phyloP scores from a whole-genome alignment of 2,113 vertebrate species.

The Caretta caretta region DNA sequence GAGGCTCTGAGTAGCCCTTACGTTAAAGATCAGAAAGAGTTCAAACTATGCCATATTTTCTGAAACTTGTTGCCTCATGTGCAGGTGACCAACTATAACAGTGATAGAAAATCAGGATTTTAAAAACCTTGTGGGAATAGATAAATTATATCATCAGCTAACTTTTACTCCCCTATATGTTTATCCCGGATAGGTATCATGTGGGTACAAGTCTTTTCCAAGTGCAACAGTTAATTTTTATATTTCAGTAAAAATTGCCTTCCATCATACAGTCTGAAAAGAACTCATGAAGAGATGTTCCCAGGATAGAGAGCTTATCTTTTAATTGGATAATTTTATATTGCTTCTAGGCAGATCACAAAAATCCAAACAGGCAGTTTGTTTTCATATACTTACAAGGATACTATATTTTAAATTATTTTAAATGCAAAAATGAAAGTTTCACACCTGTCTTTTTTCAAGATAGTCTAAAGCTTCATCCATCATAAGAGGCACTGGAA shows the following conservation, averaged over 20 bases:
- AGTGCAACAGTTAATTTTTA: background rate
- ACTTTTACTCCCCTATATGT: background rate
- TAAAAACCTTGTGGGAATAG: conserved; percentile 1
- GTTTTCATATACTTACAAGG: background rate
- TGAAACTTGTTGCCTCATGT: background rate
- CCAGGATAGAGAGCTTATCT: background rate
- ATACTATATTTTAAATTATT: background rate
- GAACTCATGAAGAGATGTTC: background rate
- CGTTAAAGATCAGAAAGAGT: background rate
- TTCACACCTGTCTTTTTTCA: conserved; percentile 91
- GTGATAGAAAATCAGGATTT: background rate
- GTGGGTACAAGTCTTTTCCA: background rate
- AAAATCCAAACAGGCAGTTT: background rate
- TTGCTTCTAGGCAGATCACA: background rate
- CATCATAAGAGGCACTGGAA: conserved; percentile 95
- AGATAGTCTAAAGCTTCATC: conserved; percentile 94
- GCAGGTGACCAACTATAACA: background rate
- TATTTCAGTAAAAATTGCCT: background rate
- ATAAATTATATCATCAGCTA: background rate
- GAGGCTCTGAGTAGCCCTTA: background rate
- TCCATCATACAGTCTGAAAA: background rate
- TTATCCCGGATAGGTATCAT: background rate
- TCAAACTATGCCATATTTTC: background rate
- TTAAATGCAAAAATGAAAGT: background rate
- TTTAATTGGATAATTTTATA: background rate